Evolutionary conservation across 2,113 vertebrate species (phyloP).

Genomic region (Merops nubicus): DNA sequence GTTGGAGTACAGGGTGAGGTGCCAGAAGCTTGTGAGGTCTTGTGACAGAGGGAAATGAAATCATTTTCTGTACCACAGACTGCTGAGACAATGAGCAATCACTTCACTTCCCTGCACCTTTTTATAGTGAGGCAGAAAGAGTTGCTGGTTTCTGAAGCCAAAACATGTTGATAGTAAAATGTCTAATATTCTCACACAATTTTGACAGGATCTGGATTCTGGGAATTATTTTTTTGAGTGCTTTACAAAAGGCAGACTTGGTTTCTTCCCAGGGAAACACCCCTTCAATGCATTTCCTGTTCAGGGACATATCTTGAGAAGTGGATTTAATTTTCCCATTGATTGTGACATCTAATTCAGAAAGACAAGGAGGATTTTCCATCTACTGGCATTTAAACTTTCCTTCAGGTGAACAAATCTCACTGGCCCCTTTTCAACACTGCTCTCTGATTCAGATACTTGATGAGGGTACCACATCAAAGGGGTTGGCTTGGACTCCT

Average conservation of each 20-base stretch:
- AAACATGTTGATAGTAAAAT: slow-evolving; percentile 52
- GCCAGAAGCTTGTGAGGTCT: slow-evolving; percentile 40
- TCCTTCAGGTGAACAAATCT: not conserved
- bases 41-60: not conserved
- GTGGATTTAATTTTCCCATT: not conserved
- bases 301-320: slow-evolving; percentile 22
- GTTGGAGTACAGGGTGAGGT: rapidly evolving
- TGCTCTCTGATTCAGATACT: not conserved
- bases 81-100: not conserved
- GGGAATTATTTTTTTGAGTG: not conserved
- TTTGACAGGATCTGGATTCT: slow-evolving; percentile 42
- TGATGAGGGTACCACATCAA: not conserved
- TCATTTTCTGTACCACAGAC: not conserved
- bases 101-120: not conserved
- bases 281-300: slow-evolving; percentile 25
- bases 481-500: not conserved
- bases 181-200: slow-evolving; percentile 27
- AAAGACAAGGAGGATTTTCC: not conserved
- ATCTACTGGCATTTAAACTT: rapidly evolving
- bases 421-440: not conserved
- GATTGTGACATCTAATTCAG: not conserved
- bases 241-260: slow-evolving; percentile 30
- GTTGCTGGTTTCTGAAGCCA: slow-evolving; percentile 21
- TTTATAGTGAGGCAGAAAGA: not conserved
- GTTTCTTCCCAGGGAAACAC: slow-evolving; percentile 52